Evolutionary conservation across 1,140 invertebrate species (phyloP).

Genomic region (Drosophila rhopaloa): DNA sequence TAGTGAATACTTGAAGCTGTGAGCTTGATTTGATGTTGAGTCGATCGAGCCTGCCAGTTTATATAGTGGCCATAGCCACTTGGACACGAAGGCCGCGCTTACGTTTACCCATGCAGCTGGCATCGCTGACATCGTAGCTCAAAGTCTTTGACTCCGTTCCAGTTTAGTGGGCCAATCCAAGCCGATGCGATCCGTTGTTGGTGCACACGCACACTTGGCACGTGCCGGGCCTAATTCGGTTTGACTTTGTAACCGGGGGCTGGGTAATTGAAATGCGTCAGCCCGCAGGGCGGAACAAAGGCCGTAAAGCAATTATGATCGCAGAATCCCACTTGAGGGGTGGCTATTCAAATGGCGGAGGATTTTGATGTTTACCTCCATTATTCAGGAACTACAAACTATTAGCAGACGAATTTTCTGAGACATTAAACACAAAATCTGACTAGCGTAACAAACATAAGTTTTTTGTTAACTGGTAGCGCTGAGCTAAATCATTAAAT

Average conservation of each 20-base stretch:
- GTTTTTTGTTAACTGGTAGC: no score
- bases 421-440: background rate
- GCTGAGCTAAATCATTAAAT: no score
- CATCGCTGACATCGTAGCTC: constrained; percentile 41
- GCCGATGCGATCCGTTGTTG: constrained; percentile 12
- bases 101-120: constrained; percentile 60
- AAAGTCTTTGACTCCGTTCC: constrained; percentile 34
- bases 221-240: constrained; percentile 71
- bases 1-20: constrained; percentile 61
- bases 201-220: constrained; percentile 55
- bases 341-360: background rate
- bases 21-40: constrained; percentile 65
- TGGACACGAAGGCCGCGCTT: constrained; percentile 55
- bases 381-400: background rate
- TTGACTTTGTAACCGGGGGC: constrained; percentile 42
- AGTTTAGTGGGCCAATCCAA: constrained; percentile 49
- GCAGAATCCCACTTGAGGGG: constrained; percentile 17
- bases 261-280: constrained; percentile 71
- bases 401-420: no score
- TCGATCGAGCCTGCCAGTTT: constrained; percentile 21
- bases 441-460: no score
- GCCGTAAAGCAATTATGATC: constrained; percentile 76
- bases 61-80: constrained; percentile 38
- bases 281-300: constrained; percentile 55
- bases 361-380: background rate